A percentile compares a stretch with the other conserved stretches of the same genome.
phyloP scores from a whole-genome alignment of 2,113 vertebrate species.

The Pundamilia nyererei region DNA sequence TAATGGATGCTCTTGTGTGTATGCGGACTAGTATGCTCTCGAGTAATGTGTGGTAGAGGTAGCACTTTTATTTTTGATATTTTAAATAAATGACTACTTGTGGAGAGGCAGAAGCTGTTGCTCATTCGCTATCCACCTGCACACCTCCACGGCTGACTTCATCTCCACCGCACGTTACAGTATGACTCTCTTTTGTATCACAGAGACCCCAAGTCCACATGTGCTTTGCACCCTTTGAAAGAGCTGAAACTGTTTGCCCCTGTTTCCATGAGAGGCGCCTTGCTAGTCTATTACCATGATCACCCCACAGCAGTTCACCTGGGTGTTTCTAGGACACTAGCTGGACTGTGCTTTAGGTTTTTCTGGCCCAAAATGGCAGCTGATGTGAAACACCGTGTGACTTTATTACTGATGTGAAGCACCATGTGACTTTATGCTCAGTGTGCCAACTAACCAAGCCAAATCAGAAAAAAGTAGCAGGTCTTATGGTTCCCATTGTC shows the following conservation, averaged over 20 bases:
- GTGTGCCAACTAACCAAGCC: accelerated
- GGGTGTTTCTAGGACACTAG: not conserved
- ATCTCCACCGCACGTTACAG: not conserved
- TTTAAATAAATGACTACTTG: not conserved
- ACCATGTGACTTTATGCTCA: not conserved
- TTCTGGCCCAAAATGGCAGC: not conserved
- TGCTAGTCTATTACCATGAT: not conserved
- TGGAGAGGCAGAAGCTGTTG: not conserved
- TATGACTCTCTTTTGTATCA: not conserved
- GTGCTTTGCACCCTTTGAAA: not conserved
- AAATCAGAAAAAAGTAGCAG: not conserved
- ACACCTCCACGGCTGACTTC: not conserved
- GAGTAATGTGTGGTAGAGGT: not conserved
- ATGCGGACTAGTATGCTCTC: accelerated
- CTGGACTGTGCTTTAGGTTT: accelerated
- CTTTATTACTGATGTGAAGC: not conserved
- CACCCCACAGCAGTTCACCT: not conserved
- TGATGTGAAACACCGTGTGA: not conserved
- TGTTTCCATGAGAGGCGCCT: not conserved
- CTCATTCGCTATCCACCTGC: not conserved
- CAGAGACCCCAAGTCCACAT: not conserved
- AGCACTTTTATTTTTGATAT: not conserved
- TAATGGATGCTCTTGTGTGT: not conserved
- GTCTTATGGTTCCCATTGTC: not conserved
- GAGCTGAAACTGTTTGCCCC: not conserved